Evolutionary conservation across 2,888 invertebrate genomes (phyloP).

Genomic region (Nebria salina): DNA sequence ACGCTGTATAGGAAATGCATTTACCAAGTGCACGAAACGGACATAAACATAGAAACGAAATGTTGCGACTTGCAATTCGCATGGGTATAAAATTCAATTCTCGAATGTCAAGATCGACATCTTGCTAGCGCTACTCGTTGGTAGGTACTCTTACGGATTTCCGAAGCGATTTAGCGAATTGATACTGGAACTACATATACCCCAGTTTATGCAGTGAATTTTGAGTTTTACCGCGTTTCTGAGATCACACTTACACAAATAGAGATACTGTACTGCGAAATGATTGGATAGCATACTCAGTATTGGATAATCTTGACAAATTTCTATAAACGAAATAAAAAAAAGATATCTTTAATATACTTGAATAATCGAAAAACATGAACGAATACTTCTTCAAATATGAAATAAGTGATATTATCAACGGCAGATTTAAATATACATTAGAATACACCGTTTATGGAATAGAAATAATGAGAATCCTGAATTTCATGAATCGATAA

Average conservation of each 20-base stretch:
- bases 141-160: slow-evolving; percentile 25
- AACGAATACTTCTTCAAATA: too few species aligned
- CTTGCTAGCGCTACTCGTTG: slow-evolving; percentile 13
- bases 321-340: background rate
- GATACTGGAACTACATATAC: slow-evolving; percentile 26
- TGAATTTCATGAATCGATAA: background rate
- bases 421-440: too few species aligned
- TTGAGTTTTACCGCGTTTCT: background rate
- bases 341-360: too few species aligned
- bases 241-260: background rate
- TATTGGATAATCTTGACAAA: background rate
- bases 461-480: background rate
- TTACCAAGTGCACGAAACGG: slow-evolving; percentile 21
- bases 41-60: slow-evolving; percentile 38
- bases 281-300: background rate
- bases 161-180: slow-evolving; percentile 42
- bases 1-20: background rate
- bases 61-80: slow-evolving; percentile 24
- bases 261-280: background rate
- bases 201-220: background rate
- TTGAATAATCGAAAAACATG: too few species aligned
- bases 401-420: too few species aligned
- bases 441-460: background rate
- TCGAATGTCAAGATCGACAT: slow-evolving; percentile 39
- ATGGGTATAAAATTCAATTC: slow-evolving; percentile 44